phyloP scores from a whole-genome alignment of 2,888 invertebrate genomes.

The Unio delphinus region DNA sequence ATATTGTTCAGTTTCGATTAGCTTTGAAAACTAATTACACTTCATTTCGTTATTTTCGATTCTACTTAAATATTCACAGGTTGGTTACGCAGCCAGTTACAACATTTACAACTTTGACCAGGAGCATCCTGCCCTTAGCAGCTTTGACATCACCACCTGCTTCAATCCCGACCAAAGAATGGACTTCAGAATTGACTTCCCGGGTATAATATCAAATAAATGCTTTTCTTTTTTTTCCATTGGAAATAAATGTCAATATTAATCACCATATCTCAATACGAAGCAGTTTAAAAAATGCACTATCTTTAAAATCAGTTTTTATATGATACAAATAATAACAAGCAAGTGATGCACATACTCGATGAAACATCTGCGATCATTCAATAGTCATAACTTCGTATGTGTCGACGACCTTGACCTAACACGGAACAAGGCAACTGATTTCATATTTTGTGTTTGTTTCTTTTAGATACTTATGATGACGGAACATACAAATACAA shows the following conservation, averaged over 20 bases:
- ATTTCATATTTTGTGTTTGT: background rate
- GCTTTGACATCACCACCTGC: constrained; percentile 48
- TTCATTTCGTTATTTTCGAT: background rate
- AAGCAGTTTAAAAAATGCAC: no score
- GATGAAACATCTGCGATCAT: no score
- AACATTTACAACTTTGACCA: constrained; percentile 55
- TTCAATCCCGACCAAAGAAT: constrained; percentile 35
- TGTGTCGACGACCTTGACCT: no score
- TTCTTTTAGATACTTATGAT: constrained; percentile 32
- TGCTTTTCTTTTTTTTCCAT: background rate
- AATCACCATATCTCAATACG: no score
- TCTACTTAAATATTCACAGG: constrained; percentile 16
- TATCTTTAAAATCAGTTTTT: no score
- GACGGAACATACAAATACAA: constrained; percentile 27
- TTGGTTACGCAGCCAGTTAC: constrained; percentile 42
- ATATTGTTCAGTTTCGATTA: background rate
- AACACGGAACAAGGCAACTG: no score
- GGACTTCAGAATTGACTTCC: constrained; percentile 44
- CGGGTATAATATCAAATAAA: constrained; percentile 28
- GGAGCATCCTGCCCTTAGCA: constrained; percentile 40
- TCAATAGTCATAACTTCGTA: no score
- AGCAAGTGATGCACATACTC: no score
- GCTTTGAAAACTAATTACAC: background rate
- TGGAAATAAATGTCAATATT: background rate
- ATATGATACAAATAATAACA: no score